Evolutionary conservation across 1,140 invertebrate species (phyloP).

Genomic region (Brachionus asplanchnoidis): DNA sequence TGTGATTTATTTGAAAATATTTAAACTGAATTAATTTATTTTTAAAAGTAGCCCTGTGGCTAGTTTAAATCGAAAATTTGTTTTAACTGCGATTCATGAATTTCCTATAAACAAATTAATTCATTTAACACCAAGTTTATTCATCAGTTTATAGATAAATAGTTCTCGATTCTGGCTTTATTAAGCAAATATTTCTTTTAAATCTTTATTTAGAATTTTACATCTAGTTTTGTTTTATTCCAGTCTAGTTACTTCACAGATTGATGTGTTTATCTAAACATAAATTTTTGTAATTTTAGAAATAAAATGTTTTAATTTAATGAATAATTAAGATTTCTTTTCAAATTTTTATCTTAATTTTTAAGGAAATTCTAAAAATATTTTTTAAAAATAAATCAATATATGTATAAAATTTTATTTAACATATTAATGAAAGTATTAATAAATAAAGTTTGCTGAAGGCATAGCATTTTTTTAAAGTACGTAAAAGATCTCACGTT

Average conservation of each 20-base stretch:
- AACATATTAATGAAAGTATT: too few species aligned
- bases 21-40: background rate
- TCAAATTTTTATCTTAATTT: too few species aligned
- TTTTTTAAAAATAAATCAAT: too few species aligned
- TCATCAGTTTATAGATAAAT: background rate
- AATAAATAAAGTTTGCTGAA: too few species aligned
- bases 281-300: too few species aligned
- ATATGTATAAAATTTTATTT: too few species aligned
- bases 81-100: background rate
- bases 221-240: background rate
- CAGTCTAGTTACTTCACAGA: background rate
- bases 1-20: background rate
- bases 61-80: background rate
- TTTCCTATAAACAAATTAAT: background rate
- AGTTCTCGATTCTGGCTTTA: background rate
- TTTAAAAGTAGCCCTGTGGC: background rate
- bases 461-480: too few species aligned
- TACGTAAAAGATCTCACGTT: too few species aligned
- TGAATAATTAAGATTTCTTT: too few species aligned
- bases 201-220: background rate
- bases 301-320: too few species aligned
- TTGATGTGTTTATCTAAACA: background rate
- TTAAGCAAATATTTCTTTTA: background rate
- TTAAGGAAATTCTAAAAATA: too few species aligned
- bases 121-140: background rate